A percentile compares a stretch with the other conserved stretches of the same genome.
Conservation (phyloP, 2,797 vertebrate species). For the Urocyon cinereoargenteus region DNA sequence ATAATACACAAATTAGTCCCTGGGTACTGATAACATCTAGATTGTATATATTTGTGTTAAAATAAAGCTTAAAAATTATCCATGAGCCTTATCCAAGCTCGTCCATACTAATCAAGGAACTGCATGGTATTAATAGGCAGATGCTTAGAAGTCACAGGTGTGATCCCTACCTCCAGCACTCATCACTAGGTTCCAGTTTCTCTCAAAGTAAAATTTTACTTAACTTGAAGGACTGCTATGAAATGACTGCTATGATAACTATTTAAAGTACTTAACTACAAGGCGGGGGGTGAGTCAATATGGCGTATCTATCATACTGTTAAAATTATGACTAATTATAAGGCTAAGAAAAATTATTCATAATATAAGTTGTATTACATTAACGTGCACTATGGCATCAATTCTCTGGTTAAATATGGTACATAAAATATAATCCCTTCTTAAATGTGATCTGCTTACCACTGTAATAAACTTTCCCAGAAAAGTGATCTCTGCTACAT, state of each 20-base stretch:
- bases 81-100: background rate
- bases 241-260: conserved; percentile 1
- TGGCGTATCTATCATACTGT: background rate
- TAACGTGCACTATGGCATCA: background rate
- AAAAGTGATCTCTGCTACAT: background rate
- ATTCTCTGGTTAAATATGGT: background rate
- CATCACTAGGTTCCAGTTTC: background rate
- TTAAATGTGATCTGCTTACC: background rate
- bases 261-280: background rate
- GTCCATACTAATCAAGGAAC: background rate
- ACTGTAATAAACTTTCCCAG: background rate
- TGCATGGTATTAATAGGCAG: background rate
- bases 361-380: background rate
- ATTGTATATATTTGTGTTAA: background rate
- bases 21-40: background rate
- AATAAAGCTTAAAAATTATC: conserved; percentile 8
- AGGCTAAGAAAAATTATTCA: conserved; percentile 1
- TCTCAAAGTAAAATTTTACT: background rate
- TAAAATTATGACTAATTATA: conserved; percentile 8
- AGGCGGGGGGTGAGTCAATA: background rate
- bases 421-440: conserved; percentile 31
- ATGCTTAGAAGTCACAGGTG: background rate
- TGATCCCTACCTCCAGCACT: background rate
- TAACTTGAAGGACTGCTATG: background rate
- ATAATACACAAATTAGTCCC: background rate